Percentiles rank a stretch among this genome's conserved stretches.
Evolutionary conservation across 2,113 vertebrate species (phyloP).

Genomic region (Xiphorhynchus elegans): DNA sequence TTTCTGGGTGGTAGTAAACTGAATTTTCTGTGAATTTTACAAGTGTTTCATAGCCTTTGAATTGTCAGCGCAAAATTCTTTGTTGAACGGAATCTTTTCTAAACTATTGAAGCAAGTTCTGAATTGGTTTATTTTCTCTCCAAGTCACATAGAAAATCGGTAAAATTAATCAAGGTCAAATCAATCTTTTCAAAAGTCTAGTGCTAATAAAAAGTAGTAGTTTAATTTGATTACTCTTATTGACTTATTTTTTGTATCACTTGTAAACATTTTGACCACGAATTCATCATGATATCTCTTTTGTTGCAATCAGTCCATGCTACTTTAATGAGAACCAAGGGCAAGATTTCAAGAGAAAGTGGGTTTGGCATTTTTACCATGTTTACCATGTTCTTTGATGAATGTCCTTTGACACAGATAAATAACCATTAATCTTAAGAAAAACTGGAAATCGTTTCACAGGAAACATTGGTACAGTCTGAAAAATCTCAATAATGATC

Average conservation of each 20-base stretch:
- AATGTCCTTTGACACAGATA: not conserved
- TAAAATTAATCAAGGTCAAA: not conserved
- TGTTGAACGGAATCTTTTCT: not conserved
- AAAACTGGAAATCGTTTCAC: not conserved
- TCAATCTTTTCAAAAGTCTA: not conserved
- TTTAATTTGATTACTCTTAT: not conserved
- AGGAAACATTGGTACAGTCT: not conserved
- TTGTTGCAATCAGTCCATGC: not conserved
- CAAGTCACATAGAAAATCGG: not conserved
- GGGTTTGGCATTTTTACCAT: not conserved
- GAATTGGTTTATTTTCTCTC: not conserved
- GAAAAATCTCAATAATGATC: not conserved
- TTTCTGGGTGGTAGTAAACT: not conserved
- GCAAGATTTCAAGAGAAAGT: not conserved
- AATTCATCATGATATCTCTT: not conserved
- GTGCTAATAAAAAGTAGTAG: not conserved
- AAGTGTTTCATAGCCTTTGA: not conserved
- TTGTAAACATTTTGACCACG: not conserved
- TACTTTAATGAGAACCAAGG: not conserved
- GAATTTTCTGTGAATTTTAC: not conserved
- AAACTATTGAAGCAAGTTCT: not conserved
- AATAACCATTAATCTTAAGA: not conserved
- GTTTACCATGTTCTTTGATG: not conserved
- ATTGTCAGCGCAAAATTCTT: not conserved
- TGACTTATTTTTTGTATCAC: not conserved